Base-by-base conservation (phyloP, 2,797 vertebrate species). In the Thunnus albacares region DNA sequence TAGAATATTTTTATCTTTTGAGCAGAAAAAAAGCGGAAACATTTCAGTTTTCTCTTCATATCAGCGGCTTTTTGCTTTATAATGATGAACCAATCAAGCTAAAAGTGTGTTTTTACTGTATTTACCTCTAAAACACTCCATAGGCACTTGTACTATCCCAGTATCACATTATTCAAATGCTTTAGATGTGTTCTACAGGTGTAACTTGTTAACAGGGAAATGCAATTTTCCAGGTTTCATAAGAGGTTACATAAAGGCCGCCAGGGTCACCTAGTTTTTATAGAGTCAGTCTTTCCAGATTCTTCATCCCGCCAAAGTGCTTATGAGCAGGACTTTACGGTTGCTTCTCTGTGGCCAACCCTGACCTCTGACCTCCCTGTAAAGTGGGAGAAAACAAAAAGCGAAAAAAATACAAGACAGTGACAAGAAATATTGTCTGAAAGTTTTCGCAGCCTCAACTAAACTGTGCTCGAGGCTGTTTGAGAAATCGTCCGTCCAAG, bases 181-280 rank as follows among this genome's bases (percentile, higher is more conserved):
- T 17, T 22, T 1, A 55, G 62, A 11, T 14, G 5, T 7, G 12
- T 71, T 59, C 33, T 14, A 75, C 35, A 53, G 68, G 14, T 18
- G 8, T 24, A 56, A 65, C 71, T 28, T 67, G 24, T 47, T 69
- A 60, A 52, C 1, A 11, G 15, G 24, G 30, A 45, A 45, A 45
- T 73, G 35, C 73, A 69, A 70, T 64, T 67, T 33, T 22, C 3
- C 9, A 43, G 33, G 35, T 80, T 75, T 83, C 6, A 58, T 47
- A 77, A 80, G 61, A 75, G 61, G 69, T 41, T 51, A 63, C 1
- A 14, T 0, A 72, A 62, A 43, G 41, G 13, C 41, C 41, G 12
- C 12, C 41, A 5, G 7, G 66, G 59, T 77, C 38, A 49, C 14
- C 6, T 18, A 2, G 65, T 51, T 52, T 45, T 28, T 11, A 56